Evolutionary conservation across 2,888 invertebrate species (phyloP).

Genomic region (Euclidia mi): DNA sequence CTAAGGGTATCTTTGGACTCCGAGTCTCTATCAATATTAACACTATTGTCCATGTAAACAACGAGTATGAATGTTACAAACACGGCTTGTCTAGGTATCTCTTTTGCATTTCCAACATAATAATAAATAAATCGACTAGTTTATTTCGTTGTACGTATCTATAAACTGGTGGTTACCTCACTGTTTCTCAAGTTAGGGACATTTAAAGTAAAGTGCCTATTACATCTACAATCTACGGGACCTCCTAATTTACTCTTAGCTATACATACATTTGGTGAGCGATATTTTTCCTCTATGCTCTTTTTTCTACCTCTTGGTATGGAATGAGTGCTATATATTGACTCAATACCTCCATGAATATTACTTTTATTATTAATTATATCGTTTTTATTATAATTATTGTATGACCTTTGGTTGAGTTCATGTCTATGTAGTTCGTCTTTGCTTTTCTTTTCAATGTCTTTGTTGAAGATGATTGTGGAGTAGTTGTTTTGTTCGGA

Average conservation of each 20-base stretch:
- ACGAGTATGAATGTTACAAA: too few relatives aligned
- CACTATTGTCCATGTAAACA: too few relatives aligned
- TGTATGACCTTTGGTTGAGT: constrained; percentile 68
- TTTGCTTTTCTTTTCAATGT: constrained; percentile 68
- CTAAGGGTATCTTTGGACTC: too few relatives aligned
- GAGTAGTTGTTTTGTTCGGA: constrained; percentile 75
- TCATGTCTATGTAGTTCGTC: constrained; percentile 71
- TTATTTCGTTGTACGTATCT: constrained; percentile 54
- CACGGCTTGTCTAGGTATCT: too few relatives aligned
- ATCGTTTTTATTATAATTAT: constrained; percentile 67
- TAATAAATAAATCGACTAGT: constrained; percentile 68
- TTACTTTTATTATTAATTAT: constrained; percentile 55
- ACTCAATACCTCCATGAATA: constrained; percentile 58
- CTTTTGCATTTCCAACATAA: too few relatives aligned
- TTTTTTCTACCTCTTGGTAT: constrained; percentile 73
- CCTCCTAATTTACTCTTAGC: constrained; percentile 80
- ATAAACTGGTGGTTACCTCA: constrained; percentile 82
- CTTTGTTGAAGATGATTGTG: constrained; percentile 70
- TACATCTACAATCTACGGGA: constrained; percentile 79
- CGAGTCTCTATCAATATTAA: too few relatives aligned
- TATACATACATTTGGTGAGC: constrained; percentile 84
- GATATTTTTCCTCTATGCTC: constrained; percentile 72
- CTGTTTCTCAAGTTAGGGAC: constrained; percentile 79
- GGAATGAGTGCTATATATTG: constrained; percentile 68
- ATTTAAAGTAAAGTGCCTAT: constrained; percentile 84